Base-by-base conservation (phyloP, 2,113 vertebrate species). In the Oryzias javanicus region DNA sequence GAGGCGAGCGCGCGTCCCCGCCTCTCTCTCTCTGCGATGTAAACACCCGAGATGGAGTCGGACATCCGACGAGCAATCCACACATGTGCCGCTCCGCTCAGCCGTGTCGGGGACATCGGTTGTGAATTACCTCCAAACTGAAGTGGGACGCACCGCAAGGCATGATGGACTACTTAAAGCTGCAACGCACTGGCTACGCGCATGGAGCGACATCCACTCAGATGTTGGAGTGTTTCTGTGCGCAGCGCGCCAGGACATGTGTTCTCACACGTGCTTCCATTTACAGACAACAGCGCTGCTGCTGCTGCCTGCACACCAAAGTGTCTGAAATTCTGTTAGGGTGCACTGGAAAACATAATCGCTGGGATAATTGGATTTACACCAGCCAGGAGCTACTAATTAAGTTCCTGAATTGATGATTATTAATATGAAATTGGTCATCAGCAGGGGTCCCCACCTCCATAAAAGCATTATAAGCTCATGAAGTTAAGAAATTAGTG, bases 141-240 rank as follows among this genome's bases (percentile, higher is more conserved):
- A 82, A 81, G 24, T 84, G 86, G 88, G 85, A 84, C 89, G 22
- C 22, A 84, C 82, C 84, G 91, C 89, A 89, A 91, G 81, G 89
- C 89, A 91, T 88, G 78, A 82, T 78, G 90, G 87, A 88, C 78
- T 78, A 20, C 76, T 86, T 89, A 85, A 91, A 89, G 89, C 87
- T 78, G 82, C 85, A 85, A 54, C 40, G 74, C 85, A 64, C 80
- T 14, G 67, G 49, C 47, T 14, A 55, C 65, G 49, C 50, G 50
- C 42, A 60, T 16, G 73, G 58, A 69, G 44, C 67, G 41, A 44
- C 55, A 50, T 16, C 46, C n/a, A 1, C 16, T 40, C 20, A 29
- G 20, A 25, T 15, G 18, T 49, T 18, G 0, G 6, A 49, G 58
- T 15, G 20, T 49, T 17, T 4, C 54, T 19, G 4, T 27, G 46